Percentiles rank a stretch among this genome's conserved stretches.
Conservation (phyloP, 2,888 invertebrate species). For the Drosophila multiciliata region DNA sequence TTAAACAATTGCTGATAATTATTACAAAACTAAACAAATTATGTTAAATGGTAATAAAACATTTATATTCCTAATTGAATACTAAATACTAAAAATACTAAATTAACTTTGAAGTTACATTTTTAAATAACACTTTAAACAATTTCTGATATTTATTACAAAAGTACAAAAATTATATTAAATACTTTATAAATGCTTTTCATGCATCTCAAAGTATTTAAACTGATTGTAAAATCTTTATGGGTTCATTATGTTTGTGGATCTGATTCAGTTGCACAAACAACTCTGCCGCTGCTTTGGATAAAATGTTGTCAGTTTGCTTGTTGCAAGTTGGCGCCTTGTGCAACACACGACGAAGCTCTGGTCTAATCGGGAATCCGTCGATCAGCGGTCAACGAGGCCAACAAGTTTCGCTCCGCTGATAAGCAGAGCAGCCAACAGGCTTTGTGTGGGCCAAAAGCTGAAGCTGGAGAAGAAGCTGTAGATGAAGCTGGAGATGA, state of each 20-base stretch:
- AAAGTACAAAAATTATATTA: neutral
- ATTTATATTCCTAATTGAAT: neutral
- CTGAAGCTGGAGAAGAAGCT: conserved; percentile 13
- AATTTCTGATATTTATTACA: neutral
- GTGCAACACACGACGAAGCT: neutral
- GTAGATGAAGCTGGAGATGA: conserved; percentile 7
- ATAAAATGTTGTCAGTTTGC: neutral
- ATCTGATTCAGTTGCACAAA: neutral
- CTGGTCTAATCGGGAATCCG: neutral
- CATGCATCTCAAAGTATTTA: neutral
- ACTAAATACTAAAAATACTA: too few species aligned
- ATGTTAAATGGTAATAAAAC: neutral
- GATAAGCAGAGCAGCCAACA: conserved; percentile 7
- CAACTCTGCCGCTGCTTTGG: neutral
- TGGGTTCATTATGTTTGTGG: neutral
- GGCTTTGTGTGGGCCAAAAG: conserved; percentile 39
- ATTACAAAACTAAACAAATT: neutral
- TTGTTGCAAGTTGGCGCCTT: conserved; percentile 5
- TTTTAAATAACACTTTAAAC: neutral
- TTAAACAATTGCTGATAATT: neutral
- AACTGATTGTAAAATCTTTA: neutral
- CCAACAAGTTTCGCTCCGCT: conserved; percentile 20
- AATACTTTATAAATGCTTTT: neutral
- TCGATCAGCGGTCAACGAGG: conserved; percentile 1
- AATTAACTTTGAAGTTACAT: too few species aligned